These are phyloP conservation scores for Drosophila mettleri DNA, from an alignment of 2,888 invertebrate genomes.

Conservation along the genomic window DNA sequence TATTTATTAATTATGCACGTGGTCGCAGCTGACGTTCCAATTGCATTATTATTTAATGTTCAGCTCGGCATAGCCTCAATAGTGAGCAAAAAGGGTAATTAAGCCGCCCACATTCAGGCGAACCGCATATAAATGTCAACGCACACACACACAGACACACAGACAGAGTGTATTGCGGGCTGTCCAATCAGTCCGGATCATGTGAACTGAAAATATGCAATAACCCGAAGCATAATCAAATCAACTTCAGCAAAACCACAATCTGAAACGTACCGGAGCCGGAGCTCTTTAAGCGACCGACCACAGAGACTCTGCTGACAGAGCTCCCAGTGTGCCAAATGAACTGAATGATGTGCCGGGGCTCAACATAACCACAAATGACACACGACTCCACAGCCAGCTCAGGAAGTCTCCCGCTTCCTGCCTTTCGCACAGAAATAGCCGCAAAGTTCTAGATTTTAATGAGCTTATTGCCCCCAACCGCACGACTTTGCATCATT, in stretches of 20 bases:
- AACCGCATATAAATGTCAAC: slow-evolving; percentile 50
- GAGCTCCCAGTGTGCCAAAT: slow-evolving; percentile 13
- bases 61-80: slow-evolving; percentile 33
- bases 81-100: slow-evolving; percentile 38
- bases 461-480: slow-evolving; percentile 27
- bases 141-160: slow-evolving; percentile 1
- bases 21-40: slow-evolving; percentile 11
- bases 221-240: slow-evolving; percentile 31
- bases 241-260: slow-evolving; percentile 32
- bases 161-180: too few relatives aligned
- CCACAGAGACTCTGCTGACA: slow-evolving; percentile 9
- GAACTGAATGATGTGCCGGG: slow-evolving; percentile 25
- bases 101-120: slow-evolving; percentile 11
- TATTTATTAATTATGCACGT: slow-evolving; percentile 46
- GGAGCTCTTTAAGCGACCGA: slow-evolving; percentile 9
- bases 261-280: slow-evolving; percentile 21
- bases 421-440: background rate
- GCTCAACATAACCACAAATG: slow-evolving; percentile 25
- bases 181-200: background rate
- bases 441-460: slow-evolving; percentile 33
- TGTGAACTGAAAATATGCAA: slow-evolving; percentile 9
- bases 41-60: slow-evolving; percentile 55
- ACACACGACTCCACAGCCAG: slow-evolving; percentile 6
- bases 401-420: too few relatives aligned
- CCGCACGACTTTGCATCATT: background rate